Evolutionary conservation across 2,113 vertebrate genomes (phyloP).

Genomic region (Paramormyrops kingsleyae): DNA sequence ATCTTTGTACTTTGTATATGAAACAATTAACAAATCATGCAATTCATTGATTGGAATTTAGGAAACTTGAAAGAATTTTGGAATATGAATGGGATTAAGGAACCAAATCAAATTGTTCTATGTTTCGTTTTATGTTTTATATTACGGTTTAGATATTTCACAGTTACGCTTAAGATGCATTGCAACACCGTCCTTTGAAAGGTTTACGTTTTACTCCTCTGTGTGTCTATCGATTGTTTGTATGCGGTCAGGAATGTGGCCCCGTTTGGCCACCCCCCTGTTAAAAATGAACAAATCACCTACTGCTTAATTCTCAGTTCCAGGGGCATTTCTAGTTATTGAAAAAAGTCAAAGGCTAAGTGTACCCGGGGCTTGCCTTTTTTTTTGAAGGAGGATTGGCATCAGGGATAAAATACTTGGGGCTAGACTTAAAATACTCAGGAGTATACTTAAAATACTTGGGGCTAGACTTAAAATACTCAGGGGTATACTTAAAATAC

Average conservation of each 20-base stretch:
- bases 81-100: neutral
- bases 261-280: neutral
- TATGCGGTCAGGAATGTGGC: neutral
- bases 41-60: neutral
- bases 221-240: neutral
- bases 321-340: no score
- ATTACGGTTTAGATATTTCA: neutral
- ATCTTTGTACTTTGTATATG: no score
- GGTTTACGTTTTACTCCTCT: neutral
- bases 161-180: neutral
- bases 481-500: no score
- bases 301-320: neutral
- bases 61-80: no score
- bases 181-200: neutral
- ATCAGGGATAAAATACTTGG: no score
- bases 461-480: no score
- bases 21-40: neutral
- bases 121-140: no score
- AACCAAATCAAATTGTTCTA: neutral
- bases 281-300: neutral
- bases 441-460: no score
- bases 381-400: no score
- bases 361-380: no score
- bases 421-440: no score
- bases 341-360: no score